Base-by-base conservation (phyloP, 2,113 vertebrate genomes). In the Barbus barbus region DNA sequence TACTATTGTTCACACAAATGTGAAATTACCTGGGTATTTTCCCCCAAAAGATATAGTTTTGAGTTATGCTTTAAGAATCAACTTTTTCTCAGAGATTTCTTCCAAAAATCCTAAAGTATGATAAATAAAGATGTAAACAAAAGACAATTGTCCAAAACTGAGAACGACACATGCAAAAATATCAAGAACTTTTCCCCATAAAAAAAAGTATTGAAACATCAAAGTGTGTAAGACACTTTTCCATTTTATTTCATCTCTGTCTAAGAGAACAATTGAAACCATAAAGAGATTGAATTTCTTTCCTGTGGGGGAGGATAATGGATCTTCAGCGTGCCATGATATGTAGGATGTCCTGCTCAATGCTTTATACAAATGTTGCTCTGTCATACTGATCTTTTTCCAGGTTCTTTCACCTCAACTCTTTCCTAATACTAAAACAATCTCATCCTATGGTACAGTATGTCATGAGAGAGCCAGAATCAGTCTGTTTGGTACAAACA, bases 401-500 rank as follows among this genome's bases (percentile, higher is more conserved):
- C 33, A n/a, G 18, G 31, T 38, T 69, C 65, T 38, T 69, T 9
- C 65, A 38, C 18, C 65, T 33, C 18, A 36, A 4, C 63, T 67
- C 16, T 22, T 33, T 14, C 28, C 36, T 56, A 14, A 58, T n/a
- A 56, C 48, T 76, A 53, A 56, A 58, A 20, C 20, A 56, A 77
- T 58, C 53, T 77, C 31, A 36, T 36, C 51, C 13, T 7, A 20
- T 18, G 16, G 44, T 67, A 26, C 65, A 53, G 3, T 18, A 60
- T 56, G 63, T 73, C 60, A 28, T 22, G 18, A 18, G 48, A 1
- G 33, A 3, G 41, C 11, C 41, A 44, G 41, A 44, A 44, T 3
- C 11, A 14, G 83, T 84, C 82, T 2, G 20, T 71, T 53, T 58
- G 88, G 61, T 83, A 14, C 90, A 88, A 79, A 84, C 85, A 90